Percentiles rank a stretch among this genome's conserved stretches.
Evolutionary conservation across 2,113 vertebrate species (phyloP).

Genomic region (Pristiophorus japonicus): DNA sequence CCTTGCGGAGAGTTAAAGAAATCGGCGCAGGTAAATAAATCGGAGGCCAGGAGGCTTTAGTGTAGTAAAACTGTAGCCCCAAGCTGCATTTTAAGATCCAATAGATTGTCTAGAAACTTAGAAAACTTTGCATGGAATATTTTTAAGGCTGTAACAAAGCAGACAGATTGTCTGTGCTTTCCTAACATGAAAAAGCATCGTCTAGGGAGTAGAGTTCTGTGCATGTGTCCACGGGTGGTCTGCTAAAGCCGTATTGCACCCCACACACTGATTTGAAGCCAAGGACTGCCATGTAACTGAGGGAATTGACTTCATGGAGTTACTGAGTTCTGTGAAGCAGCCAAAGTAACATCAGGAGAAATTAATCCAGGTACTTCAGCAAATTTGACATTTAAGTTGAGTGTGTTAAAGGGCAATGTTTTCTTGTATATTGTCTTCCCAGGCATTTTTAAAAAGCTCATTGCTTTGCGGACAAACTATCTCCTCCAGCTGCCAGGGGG

Average conservation of each 20-base stretch:
- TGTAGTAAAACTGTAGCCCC: background rate
- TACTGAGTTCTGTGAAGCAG: background rate
- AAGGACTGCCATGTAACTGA: background rate
- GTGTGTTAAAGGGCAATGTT: background rate
- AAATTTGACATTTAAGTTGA: background rate
- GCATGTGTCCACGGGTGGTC: background rate
- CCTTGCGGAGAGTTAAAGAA: too few relatives aligned
- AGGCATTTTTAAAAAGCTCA: background rate
- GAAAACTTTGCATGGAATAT: background rate
- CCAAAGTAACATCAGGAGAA: background rate
- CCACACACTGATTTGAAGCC: background rate
- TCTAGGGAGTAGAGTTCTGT: background rate
- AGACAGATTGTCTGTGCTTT: background rate
- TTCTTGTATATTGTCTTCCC: background rate
- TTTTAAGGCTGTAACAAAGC: background rate
- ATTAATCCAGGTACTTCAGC: background rate
- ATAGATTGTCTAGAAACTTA: background rate
- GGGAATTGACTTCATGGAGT: background rate
- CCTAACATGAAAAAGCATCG: background rate
- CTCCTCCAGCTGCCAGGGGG: background rate
- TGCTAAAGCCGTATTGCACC: background rate
- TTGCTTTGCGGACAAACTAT: background rate
- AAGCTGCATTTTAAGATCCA: background rate
- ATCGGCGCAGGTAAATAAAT: too few relatives aligned
- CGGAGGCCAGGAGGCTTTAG: too few relatives aligned